phyloP scores from a whole-genome alignment of 2,888 invertebrate species.

The Trichogramma dendrolimi region DNA sequence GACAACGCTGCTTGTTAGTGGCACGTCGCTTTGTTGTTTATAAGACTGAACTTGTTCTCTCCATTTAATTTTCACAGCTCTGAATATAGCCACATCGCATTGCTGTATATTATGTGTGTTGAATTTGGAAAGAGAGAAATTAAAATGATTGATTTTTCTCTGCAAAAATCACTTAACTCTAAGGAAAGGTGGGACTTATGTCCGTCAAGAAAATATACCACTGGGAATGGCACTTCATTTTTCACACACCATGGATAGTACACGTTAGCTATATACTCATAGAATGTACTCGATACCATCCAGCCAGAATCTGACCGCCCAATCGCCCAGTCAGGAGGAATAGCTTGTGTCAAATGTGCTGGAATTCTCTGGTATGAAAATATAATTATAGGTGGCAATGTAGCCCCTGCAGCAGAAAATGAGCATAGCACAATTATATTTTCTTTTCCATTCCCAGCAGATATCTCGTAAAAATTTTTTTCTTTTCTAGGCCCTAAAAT shows the following conservation, averaged over 20 bases:
- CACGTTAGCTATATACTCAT: conserved; percentile 41
- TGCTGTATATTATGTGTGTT: conserved; percentile 36
- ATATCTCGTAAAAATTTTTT: conserved; percentile 28
- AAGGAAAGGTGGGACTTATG: conserved; percentile 27
- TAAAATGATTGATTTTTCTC: conserved; percentile 33
- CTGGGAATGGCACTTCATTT: conserved; percentile 35
- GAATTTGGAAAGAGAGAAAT: conserved; percentile 31
- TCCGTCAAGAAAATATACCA: conserved; percentile 37
- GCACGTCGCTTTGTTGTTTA: too few species aligned
- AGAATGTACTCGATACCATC: conserved; percentile 43
- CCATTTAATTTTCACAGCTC: too few species aligned
- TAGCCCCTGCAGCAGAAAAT: conserved; percentile 35
- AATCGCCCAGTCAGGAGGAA: conserved; percentile 35
- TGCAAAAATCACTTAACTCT: conserved; percentile 31
- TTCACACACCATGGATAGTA: conserved; percentile 38
- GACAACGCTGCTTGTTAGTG: too few species aligned
- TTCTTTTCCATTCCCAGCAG: conserved; percentile 29
- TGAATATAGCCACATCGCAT: conserved; percentile 34
- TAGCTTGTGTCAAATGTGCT: conserved; percentile 22
- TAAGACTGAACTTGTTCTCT: too few species aligned
- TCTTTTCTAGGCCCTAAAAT: conserved; percentile 28
- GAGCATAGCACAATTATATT: conserved; percentile 30
- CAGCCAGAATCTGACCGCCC: conserved; percentile 40
- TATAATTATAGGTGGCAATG: conserved; percentile 39
- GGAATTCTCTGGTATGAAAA: conserved; percentile 37